Evolutionary conservation across 2,888 invertebrate genomes (phyloP).

Genomic region (Xylota sylvarum): DNA sequence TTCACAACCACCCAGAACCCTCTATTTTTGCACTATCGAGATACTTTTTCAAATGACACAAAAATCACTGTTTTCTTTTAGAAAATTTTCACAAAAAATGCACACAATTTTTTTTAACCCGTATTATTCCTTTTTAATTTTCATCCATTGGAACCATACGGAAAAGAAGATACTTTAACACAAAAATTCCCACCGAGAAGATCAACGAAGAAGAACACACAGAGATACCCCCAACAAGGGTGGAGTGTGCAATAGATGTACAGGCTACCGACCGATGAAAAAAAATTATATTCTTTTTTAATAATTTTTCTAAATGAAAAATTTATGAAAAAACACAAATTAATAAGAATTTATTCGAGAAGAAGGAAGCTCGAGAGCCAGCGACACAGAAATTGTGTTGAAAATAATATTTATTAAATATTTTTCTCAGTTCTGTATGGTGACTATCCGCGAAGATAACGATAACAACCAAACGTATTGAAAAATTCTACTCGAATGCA

Average conservation of each 20-base stretch:
- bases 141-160: conserved; percentile 39
- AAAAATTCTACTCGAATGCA: conserved; percentile 73
- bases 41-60: conserved; percentile 18
- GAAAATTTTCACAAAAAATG: conserved; percentile 21
- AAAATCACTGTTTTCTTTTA: conserved; percentile 54
- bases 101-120: conserved; percentile 18
- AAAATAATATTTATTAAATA: conserved; percentile 19
- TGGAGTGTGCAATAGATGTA: conserved; percentile 66
- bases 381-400: conserved; percentile 17
- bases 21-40: conserved; percentile 12
- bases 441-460: conserved; percentile 52
- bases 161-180: conserved; percentile 45
- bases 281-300: conserved; percentile 16
- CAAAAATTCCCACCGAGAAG: conserved; percentile 40
- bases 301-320: conserved; percentile 17
- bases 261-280: conserved; percentile 32
- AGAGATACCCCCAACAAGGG: conserved; percentile 75
- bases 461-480: conserved; percentile 46
- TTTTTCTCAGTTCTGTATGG: conserved; percentile 3
- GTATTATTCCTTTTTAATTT: conserved; percentile 15
- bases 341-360: conserved; percentile 5
- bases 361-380: neutral
- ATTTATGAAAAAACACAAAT: conserved; percentile 9
- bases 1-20: conserved; percentile 21
- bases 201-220: conserved; percentile 42